Base-by-base conservation (phyloP, 2,797 vertebrate genomes). In the Anabas testudineus region DNA sequence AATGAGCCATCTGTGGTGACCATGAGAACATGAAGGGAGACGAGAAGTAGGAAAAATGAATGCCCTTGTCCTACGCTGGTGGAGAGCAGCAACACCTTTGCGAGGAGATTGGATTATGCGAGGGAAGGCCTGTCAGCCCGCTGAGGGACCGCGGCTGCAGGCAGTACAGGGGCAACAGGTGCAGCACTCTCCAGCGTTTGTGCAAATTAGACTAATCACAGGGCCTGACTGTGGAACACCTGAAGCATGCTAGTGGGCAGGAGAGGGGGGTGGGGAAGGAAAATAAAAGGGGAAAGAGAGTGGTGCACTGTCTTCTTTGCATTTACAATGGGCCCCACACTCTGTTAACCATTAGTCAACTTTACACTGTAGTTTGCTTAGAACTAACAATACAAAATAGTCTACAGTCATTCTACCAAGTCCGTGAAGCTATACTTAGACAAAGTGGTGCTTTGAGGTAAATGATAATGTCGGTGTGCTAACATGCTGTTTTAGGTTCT, bases 131-230 rank as follows among this genome's bases (percentile, higher is more conserved):
- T 91, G 92, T 89, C 88, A 87, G 87, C 78, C 81, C 43, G 84
- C 81, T 84, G 90, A 92, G 86, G 74, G 69, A 71, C 83, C 52
- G 36, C 63, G 63, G 88, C 92, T 91, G 83, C 88, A 88, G 90
- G 93, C 90, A 14, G 79, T 66, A 36, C 78, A 48, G 79, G 89
- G 91, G 91, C 92, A 95, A 94, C 94, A 94, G 94, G 93, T 94
- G 93, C 80, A 22, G 32, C 53, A 41, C 83, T 87, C 43, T 52
- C 82, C 80, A 62, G 78, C 64, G 56, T 87, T 91, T 85, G 81
- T 85, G 88, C 87, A 93, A 93, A 94, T 93, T 86, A 92, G 79
- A 93, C 88, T 92, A 91, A 94, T 93, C 85, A 82, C 77, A 76
- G 74, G 83, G 62, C 72, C 81, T 61, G 74, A 71, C 79, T 76